Evolutionary conservation across 2,888 invertebrate genomes (phyloP), one percentile per base, ranked within the genome.

Genomic region (Poecilobothrus nobilitatus): DNA sequence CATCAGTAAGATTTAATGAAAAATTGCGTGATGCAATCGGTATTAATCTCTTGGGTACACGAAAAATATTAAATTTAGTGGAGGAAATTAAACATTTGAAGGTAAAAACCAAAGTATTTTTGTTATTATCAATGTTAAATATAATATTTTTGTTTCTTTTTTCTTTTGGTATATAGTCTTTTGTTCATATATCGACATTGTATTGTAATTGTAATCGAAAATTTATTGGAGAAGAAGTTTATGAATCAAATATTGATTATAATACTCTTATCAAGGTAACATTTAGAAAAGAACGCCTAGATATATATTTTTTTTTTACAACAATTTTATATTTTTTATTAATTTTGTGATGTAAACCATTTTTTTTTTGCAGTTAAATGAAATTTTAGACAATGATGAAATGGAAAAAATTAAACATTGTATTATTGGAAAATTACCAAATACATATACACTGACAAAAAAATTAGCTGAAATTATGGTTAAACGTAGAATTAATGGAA

Each of bases 1-100:
- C 82, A 63, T 82, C 82, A 34, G 82, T 82, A 69, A 82, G 82
- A 75, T 82, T 82, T 76, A 82, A 82, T 76, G 82, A 82, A 76
- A 81, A 80, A 74, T 77, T 82, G 70, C 78, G 79, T 72, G 81
- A 82, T 75, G 82, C 82, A 53, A 81, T 82, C 73, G 80, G 78
- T 71, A 82, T 82, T 71, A 82, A 82, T 75, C 80, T 82, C 62
- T 74, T 82, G 70, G 82, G 82, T 53, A 82, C 82, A 65, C 82
- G 82, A 73, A 82, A 82, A 75, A 80, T 82, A 71, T 76, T 82
- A 68, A 78, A 82, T 74, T 76, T 82, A 73, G 79, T 76, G 66
- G 79, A 81, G 79, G 76, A 79, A 76, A 81, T 82, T 76, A 78
- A 77, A 72, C 75, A 77, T 67, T 73, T 82, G 70, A 82, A 82